Conservation (phyloP, 2,797 vertebrate genomes). For the Lepus townsendii region DNA sequence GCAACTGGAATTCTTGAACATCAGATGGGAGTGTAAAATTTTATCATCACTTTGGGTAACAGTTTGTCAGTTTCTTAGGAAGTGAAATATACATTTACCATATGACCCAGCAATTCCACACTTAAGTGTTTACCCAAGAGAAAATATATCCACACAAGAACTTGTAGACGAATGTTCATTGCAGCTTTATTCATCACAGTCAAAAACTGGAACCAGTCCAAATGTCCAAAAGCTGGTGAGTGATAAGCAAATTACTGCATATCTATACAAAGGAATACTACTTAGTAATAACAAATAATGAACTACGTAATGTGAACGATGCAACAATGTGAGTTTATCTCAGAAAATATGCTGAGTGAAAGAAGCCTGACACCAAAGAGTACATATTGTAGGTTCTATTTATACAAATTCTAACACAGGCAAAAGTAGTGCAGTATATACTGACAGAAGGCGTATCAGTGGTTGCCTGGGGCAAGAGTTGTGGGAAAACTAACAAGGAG, state of each 20-base stretch:
- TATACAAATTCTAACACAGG: neutral
- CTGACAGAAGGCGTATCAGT: neutral
- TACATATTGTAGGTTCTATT: neutral
- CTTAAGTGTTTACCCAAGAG: conserved; percentile 50
- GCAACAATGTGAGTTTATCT: neutral
- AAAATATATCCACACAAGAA: conserved; percentile 55
- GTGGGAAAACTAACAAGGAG: neutral
- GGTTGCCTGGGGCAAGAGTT: neutral
- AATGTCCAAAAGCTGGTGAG: conserved; percentile 31
- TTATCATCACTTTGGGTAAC: conserved; percentile 65
- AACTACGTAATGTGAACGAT: neutral
- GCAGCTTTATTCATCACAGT: conserved; percentile 50
- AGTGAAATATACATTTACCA: conserved; percentile 74
- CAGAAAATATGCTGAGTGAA: conserved; percentile 24
- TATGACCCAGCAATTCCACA: conserved; percentile 65
- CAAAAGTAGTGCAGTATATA: neutral
- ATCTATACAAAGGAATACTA: conserved; percentile 34
- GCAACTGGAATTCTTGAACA: conserved; percentile 73
- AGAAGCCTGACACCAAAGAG: neutral
- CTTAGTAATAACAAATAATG: conserved; percentile 53
- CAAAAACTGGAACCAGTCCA: conserved; percentile 51
- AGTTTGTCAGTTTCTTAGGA: conserved; percentile 75
- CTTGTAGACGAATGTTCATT: conserved; percentile 39
- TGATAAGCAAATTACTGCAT: conserved; percentile 20
- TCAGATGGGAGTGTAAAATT: conserved; percentile 73